Evolutionary conservation across 2,113 vertebrate species (phyloP), one percentile per base, ranked within the genome.

Genomic region (Malaclemys terrapin): DNA sequence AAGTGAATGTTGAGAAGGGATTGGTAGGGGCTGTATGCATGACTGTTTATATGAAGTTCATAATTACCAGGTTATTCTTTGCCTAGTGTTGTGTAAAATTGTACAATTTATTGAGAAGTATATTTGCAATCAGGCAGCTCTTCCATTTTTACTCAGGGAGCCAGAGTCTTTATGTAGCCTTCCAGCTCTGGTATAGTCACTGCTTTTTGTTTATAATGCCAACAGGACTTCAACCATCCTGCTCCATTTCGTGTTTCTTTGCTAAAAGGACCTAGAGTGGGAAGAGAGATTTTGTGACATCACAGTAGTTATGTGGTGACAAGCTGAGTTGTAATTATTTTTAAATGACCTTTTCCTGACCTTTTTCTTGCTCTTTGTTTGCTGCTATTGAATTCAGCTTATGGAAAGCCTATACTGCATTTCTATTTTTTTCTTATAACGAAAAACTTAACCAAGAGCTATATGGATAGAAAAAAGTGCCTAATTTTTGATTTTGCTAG

Each of bases 281-380:
- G 65, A 80, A 75, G 65, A 52, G 76, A 87, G 0, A 0, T 85
- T 82, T 85, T 84, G 45, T 94, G 80, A 90, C 85, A 87, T 95
- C 17, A 76, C 22, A 24, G 29, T 76, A 76, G 90, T 90, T 42
- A 90, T 78, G 82, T 89, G 54, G 20, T 91, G 86, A 91, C 94
- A 91, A 80, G 86, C 25, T 94, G 87, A 91, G 82, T 72, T 72
- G 4, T 72, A 72, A 22, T 72, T 91, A 91, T 6, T 56, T 1
- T 50, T 93, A 93, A 89, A 89, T 52, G 24, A 47, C 13, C 7
- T 72, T 24, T 90, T 47, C 84, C 85, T 85, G 84, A 10, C 62
- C 16, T 62, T 87, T 89, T 65, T 83, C 53, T 83, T 85, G 47
- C 89, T 88, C 11, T 2, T 76, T 96, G 80, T 87, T 96, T 89